These are phyloP conservation scores for Piscicola geometra DNA, from an alignment of 2,888 invertebrate species.

Conservation along the genomic window DNA sequence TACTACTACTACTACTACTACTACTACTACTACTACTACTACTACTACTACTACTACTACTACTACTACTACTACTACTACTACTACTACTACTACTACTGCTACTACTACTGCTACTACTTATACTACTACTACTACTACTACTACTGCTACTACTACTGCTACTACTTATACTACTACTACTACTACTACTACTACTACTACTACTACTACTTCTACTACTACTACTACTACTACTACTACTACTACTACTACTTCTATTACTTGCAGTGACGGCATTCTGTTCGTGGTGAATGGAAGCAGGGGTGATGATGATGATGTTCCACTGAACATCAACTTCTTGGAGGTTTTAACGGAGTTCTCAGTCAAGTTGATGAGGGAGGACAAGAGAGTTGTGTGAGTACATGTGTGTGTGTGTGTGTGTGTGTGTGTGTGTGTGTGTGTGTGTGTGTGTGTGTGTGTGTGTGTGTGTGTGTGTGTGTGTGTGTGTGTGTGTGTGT, in stretches of 20 bases:
- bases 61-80: not conserved
- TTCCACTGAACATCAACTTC: conserved; percentile 80
- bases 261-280: conserved; percentile 77
- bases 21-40: not conserved
- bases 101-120: not conserved
- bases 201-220: not conserved
- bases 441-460: not conserved
- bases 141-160: conserved; percentile 64
- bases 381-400: conserved; percentile 78
- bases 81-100: not conserved
- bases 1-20: not conserved
- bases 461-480: too few species aligned
- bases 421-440: conserved; percentile 3
- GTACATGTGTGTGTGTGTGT: conserved; percentile 58
- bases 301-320: conserved; percentile 64
- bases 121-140: not conserved
- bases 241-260: too few species aligned
- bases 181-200: too few species aligned
- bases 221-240: not conserved
- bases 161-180: conserved; percentile 56
- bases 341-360: conserved; percentile 93
- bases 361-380: conserved; percentile 87
- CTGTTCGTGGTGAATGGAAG: conserved; percentile 68
- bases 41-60: not conserved
- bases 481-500: too few species aligned